Evolutionary conservation across 2,888 invertebrate species (phyloP).

Genomic region (Latrodectus elegans): DNA sequence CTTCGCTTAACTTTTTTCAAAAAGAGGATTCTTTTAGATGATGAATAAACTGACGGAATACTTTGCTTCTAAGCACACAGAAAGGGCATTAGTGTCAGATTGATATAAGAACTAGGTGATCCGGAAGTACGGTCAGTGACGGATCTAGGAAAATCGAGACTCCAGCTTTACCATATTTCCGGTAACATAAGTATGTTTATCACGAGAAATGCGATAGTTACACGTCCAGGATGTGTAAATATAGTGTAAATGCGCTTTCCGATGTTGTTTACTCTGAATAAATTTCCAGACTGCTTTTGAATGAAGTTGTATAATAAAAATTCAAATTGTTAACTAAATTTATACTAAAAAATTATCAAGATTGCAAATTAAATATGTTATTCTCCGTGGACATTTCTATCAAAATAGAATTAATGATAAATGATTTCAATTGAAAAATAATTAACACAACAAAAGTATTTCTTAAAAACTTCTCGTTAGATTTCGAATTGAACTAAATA

Average conservation of each 20-base stretch:
- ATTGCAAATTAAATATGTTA: too few species aligned
- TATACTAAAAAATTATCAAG: too few species aligned
- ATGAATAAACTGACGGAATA: not conserved
- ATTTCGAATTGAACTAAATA: too few species aligned
- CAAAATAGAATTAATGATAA: too few species aligned
- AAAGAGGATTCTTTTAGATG: not conserved
- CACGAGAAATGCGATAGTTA: conserved; percentile 19
- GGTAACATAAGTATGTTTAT: not conserved
- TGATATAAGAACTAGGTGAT: conserved; percentile 32
- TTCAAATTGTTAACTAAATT: too few species aligned
- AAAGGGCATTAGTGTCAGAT: conserved; percentile 34
- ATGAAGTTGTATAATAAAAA: too few species aligned
- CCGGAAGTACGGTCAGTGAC: conserved; percentile 42
- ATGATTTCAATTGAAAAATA: too few species aligned
- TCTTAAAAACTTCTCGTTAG: too few species aligned
- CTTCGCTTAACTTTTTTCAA: too few species aligned
- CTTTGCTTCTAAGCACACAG: conserved; percentile 1
- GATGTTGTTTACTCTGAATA: not conserved
- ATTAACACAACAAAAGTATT: too few species aligned
- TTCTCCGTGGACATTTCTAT: too few species aligned
- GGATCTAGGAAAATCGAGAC: conserved; percentile 27
- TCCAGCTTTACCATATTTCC: conserved; percentile 17
- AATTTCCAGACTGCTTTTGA: not conserved
- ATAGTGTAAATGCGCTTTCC: not conserved
- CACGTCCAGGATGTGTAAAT: not conserved